phyloP scores from a whole-genome alignment of 2,113 vertebrate species.

The Blennius ocellaris region DNA sequence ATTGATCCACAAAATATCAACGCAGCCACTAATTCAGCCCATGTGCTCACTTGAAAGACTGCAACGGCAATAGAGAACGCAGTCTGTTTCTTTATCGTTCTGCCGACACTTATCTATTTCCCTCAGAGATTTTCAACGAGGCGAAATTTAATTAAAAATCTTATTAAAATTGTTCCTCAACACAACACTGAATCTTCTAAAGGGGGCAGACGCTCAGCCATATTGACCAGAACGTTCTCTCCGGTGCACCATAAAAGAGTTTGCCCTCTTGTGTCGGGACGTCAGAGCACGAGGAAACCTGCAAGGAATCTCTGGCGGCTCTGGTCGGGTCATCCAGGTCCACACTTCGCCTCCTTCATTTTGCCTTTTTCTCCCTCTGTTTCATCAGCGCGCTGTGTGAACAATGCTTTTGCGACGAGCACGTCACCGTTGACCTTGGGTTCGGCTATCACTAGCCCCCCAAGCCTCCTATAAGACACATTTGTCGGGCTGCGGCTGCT shows the following conservation, averaged over 20 bases:
- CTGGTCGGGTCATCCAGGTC: slow-evolving; percentile 39
- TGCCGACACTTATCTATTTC: slow-evolving; percentile 21
- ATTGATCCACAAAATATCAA: slow-evolving; percentile 56
- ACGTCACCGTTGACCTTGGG: slow-evolving; percentile 49
- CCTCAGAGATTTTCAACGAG: slow-evolving; percentile 45
- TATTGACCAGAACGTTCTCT: slow-evolving; percentile 30
- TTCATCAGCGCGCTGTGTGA: slow-evolving; percentile 24
- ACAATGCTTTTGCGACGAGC: slow-evolving; percentile 26
- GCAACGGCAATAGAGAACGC: not conserved
- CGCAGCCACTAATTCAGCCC: slow-evolving; percentile 35
- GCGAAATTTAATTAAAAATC: slow-evolving; percentile 62
- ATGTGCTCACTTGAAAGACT: slow-evolving; percentile 22
- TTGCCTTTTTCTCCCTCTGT: not conserved
- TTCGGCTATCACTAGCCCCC: slow-evolving; percentile 46
- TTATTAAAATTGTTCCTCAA: slow-evolving; percentile 45
- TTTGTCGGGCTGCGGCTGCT: slow-evolving; percentile 50
- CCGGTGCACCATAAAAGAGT: slow-evolving; percentile 34
- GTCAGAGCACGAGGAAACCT: slow-evolving; percentile 9
- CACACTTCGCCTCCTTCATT: slow-evolving; percentile 31
- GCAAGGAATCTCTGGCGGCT: slow-evolving; percentile 19
- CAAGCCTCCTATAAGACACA: slow-evolving; percentile 41
- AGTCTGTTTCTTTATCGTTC: slow-evolving; percentile 32
- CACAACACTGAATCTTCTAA: slow-evolving; percentile 37
- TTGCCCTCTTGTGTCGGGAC: slow-evolving; percentile 19
- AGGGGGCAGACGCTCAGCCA: slow-evolving; percentile 21